Evolutionary conservation across 2,888 invertebrate species (phyloP).

Genomic region (Leptopilina myrica): DNA sequence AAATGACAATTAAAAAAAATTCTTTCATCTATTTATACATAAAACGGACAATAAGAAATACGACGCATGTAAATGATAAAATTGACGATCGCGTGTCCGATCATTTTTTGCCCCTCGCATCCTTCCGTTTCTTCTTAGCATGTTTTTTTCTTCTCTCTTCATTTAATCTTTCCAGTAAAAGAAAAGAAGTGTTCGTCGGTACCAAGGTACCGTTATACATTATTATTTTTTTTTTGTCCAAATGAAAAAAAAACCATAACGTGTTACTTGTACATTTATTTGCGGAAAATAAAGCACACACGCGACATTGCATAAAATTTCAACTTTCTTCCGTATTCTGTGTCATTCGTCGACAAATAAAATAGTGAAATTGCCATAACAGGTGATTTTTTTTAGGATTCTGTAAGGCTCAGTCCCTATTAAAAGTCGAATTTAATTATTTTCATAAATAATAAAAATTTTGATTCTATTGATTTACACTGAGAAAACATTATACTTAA

Average conservation of each 20-base stretch:
- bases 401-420: too few species aligned
- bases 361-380: not conserved
- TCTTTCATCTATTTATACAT: not conserved
- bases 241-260: constrained; percentile 13
- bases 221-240: not conserved
- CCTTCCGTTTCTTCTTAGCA: constrained; percentile 13
- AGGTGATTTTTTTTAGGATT: not conserved
- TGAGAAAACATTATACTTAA: too few species aligned
- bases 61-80: constrained; percentile 1
- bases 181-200: not conserved
- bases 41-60: constrained; percentile 7
- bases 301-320: constrained; percentile 35
- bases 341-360: constrained; percentile 11
- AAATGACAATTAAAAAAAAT: too few species aligned
- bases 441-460: too few species aligned
- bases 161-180: constrained; percentile 12
- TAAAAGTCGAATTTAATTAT: too few species aligned
- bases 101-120: not conserved
- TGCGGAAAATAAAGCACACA: constrained; percentile 18
- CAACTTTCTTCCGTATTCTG: not conserved
- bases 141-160: not conserved
- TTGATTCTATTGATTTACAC: too few species aligned
- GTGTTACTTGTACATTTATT: constrained; percentile 30
- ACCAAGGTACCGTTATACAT: constrained; percentile 29
- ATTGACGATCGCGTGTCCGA: constrained; percentile 55